These are phyloP conservation scores for Centropyge bicolor DNA, from an alignment of 2,797 vertebrate genomes.

Conservation along the genomic window DNA sequence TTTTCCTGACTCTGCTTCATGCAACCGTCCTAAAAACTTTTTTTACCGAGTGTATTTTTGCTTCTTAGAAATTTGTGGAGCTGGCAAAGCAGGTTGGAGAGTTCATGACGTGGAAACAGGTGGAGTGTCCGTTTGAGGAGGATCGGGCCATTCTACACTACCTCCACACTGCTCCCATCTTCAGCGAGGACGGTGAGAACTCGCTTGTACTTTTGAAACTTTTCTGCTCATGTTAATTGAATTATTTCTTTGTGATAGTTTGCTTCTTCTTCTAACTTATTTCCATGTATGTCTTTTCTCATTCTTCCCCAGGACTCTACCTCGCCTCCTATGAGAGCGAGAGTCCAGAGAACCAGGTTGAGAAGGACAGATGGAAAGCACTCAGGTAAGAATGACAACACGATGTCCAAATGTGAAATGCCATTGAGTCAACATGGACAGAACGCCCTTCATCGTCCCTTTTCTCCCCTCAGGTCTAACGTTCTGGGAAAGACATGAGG, in stretches of 20 bases:
- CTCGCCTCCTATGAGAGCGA: constrained; percentile 97
- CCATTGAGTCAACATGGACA: fast-evolving
- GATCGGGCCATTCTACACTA: constrained; percentile 93
- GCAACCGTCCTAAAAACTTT: background rate
- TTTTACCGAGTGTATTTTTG: background rate
- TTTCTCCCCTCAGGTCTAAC: constrained; percentile 85
- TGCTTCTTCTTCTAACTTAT: background rate
- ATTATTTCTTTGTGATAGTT: background rate
- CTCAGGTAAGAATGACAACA: constrained; percentile 86
- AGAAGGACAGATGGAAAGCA: constrained; percentile 97
- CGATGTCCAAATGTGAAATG: background rate
- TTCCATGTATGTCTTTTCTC: background rate
- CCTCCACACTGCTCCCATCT: constrained; percentile 93
- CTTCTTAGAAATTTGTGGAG: constrained; percentile 93
- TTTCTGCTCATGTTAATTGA: background rate
- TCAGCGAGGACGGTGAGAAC: constrained; percentile 93
- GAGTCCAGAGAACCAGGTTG: constrained; percentile 96
- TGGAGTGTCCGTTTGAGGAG: constrained; percentile 94
- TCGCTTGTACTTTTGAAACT: background rate
- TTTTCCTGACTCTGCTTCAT: background rate
- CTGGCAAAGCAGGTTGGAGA: constrained; percentile 94
- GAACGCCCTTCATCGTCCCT: background rate
- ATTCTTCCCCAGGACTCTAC: constrained; percentile 87
- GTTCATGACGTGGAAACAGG: constrained; percentile 96
- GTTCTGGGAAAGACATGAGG: constrained; percentile 93